Conservation (phyloP, 2,888 invertebrate genomes). For the Stenurella melanura region DNA sequence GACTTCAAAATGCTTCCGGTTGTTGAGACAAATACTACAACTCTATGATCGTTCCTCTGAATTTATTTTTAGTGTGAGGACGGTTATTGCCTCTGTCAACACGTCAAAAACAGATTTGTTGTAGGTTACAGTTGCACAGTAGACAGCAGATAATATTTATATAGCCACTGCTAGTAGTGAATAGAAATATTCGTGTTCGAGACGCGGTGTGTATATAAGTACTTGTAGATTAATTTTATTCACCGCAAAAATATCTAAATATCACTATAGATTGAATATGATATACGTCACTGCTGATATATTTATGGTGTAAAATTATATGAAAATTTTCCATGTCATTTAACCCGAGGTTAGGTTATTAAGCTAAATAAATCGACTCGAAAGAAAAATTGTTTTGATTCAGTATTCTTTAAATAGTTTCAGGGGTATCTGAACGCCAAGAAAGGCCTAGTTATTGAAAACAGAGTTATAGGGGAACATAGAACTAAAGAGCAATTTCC, state of each 20-base stretch:
- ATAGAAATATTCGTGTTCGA: not conserved
- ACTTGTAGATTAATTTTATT: not conserved
- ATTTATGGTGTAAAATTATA: not conserved
- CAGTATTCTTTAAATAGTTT: too few relatives aligned
- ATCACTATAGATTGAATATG: not conserved
- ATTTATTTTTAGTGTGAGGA: not conserved
- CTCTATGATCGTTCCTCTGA: too few relatives aligned
- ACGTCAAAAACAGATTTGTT: not conserved
- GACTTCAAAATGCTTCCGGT: too few relatives aligned
- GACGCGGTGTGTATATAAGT: not conserved
- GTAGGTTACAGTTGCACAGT: not conserved
- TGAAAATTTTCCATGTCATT: not conserved
- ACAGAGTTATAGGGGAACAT: too few relatives aligned
- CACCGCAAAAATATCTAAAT: not conserved
- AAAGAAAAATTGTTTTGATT: too few relatives aligned
- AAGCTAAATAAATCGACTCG: too few relatives aligned
- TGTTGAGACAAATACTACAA: too few relatives aligned
- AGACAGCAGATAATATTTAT: not conserved
- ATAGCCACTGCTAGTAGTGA: not conserved
- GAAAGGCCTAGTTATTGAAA: too few relatives aligned
- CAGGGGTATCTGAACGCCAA: too few relatives aligned
- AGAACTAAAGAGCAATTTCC: too few relatives aligned
- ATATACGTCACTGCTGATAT: not conserved
- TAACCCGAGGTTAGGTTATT: not conserved
- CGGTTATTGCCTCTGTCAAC: conserved; percentile 7